These are phyloP conservation scores for Actinostola sp. DNA, from an alignment of 92 coral and sea anemone genomes.

Conservation along the genomic window DNA sequence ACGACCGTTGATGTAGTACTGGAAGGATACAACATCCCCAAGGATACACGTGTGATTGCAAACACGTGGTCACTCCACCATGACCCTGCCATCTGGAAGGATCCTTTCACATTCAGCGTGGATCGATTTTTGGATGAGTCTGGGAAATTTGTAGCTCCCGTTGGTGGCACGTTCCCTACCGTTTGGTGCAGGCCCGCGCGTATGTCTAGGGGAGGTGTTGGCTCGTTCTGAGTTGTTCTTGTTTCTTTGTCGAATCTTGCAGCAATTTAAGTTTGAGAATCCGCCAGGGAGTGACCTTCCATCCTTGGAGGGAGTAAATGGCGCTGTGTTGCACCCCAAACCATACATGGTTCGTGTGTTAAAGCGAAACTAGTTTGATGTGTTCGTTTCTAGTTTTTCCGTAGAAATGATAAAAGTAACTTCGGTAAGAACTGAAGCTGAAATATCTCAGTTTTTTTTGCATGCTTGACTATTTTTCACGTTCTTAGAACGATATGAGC, in stretches of 20 bases:
- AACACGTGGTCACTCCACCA: conserved; percentile 74
- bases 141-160: conserved; percentile 52
- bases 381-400: no score
- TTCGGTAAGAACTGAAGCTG: no score
- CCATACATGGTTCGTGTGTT: conserved; percentile 43
- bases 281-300: conserved; percentile 62
- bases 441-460: no score
- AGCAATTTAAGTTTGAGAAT: conserved; percentile 59
- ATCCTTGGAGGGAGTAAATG: conserved; percentile 28
- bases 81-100: conserved; percentile 66
- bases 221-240: conserved; percentile 75
- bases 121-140: conserved; percentile 61
- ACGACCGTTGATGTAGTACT: conserved; percentile 52
- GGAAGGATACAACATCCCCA: conserved; percentile 63
- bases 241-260: conserved; percentile 62
- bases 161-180: conserved; percentile 61
- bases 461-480: no score
- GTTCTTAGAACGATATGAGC: no score
- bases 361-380: conserved; percentile 5
- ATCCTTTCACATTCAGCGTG: conserved; percentile 64
- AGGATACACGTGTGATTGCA: conserved; percentile 63
- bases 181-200: conserved; percentile 78
- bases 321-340: conserved; percentile 39
- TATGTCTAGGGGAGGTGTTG: conserved; percentile 70
- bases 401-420: no score